Evolutionary conservation across 2,113 vertebrate genomes (phyloP), one percentile per base, ranked within the genome.

Genomic region (Ictalurus furcatus): DNA sequence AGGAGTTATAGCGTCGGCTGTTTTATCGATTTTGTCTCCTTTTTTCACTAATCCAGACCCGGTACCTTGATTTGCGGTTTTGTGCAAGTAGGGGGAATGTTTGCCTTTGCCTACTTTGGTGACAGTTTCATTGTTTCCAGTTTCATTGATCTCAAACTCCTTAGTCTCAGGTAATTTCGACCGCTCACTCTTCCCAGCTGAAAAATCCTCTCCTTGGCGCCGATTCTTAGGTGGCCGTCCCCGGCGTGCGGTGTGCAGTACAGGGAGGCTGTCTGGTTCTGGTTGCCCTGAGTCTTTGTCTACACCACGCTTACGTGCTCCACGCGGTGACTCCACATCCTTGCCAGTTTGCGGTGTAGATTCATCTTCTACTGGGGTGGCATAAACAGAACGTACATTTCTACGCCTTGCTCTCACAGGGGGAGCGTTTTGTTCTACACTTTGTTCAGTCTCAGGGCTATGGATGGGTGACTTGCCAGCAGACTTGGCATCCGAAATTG

Each of bases 341-440:
- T 97, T 99, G 78, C 94, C 94, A 0, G 96, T 91, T 48, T 97
- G 96, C 91, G 84, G 78, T 0, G 94, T 95, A 21, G 93, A 92
- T 21, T 98, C 98, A 0, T 96, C 97, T 92, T 98, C 98, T 52
- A 96, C 94, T 4, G 96, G 97, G 83, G 97, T 99, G 2, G 98
- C 97, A 21, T 99, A 99, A 73, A 99, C 96, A 0, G 98, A 99
- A 91, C 96, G 96, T 0, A 99, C 98, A 0, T 99, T 99, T 90
- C 97, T 95, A 84, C 98, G 96, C 89, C 98, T 96, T 1, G 97
- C 96, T 90, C 98, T 95, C 71, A 96, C 94, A 6, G 97, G 90
- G 0, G 97, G 96, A 93, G 97, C 93, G 88, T 96, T 97, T 1
- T 96, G 97, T 91, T 99, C 98, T 0, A 95, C 92, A 0, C 91